Percentiles rank a stretch among this genome's conserved stretches.
phyloP scores from a whole-genome alignment of 2,113 vertebrate genomes.

The Rhinoptilus africanus region DNA sequence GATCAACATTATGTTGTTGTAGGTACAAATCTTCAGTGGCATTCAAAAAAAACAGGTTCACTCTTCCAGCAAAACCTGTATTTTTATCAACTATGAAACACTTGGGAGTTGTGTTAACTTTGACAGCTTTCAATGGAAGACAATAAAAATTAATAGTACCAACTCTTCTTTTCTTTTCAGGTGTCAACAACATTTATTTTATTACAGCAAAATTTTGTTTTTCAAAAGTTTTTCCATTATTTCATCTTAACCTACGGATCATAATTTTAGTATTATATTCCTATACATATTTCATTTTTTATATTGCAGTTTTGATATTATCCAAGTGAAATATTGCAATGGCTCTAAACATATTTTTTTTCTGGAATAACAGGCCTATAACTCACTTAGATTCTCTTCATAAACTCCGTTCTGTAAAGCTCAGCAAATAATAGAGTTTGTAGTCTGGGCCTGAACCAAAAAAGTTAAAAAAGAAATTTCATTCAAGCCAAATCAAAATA shows the following conservation, averaged over 20 bases:
- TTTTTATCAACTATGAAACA: background rate
- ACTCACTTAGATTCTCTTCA: background rate
- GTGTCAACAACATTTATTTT: background rate
- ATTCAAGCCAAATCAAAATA: background rate
- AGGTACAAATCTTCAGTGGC: background rate
- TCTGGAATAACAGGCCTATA: background rate
- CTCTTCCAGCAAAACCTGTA: background rate
- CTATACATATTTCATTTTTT: background rate
- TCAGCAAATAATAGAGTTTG: slow-evolving; percentile 4
- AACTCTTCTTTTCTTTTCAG: background rate
- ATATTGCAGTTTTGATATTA: background rate
- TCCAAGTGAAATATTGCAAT: slow-evolving; percentile 1
- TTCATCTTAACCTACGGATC: background rate
- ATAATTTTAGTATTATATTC: background rate
- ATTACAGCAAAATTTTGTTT: background rate
- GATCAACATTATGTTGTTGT: background rate
- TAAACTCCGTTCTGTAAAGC: background rate
- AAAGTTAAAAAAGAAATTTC: background rate
- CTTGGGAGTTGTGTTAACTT: background rate
- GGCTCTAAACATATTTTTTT: background rate
- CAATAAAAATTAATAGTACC: background rate
- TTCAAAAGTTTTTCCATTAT: background rate
- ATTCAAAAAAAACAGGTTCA: background rate
- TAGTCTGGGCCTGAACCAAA: background rate
- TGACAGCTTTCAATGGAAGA: background rate